Evolutionary conservation across 35 echinoderm and acorn worm genomes (phyloP).

Genomic region (Patiria miniata): DNA sequence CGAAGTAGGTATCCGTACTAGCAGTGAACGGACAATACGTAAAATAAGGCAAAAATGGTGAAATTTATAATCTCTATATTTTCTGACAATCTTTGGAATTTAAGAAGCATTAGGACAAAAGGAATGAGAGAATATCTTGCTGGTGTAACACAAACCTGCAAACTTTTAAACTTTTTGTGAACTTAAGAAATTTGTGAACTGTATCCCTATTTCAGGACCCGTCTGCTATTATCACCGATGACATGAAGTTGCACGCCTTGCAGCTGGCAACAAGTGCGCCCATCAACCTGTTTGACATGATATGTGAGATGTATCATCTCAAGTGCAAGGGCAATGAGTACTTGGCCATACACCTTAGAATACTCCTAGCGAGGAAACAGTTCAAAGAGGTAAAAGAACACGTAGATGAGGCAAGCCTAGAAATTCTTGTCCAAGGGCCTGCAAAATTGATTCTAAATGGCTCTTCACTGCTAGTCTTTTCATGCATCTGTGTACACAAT

Average conservation of each 20-base stretch:
- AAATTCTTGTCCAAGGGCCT: too few relatives aligned
- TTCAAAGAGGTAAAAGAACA: conserved; percentile 91
- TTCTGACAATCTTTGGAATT: too few relatives aligned
- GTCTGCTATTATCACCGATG: conserved; percentile 14
- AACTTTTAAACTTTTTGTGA: background rate
- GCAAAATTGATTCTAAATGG: too few relatives aligned
- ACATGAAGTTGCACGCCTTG: conserved; percentile 34
- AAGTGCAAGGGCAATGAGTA: conserved; percentile 64
- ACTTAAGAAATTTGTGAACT: background rate
- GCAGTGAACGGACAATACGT: too few relatives aligned
- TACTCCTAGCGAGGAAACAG: conserved; percentile 69
- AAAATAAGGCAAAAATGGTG: too few relatives aligned
- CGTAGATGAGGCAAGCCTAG: too few relatives aligned
- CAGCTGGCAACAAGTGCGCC: conserved; percentile 74
- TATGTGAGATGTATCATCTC: conserved; percentile 66
- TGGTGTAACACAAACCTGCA: too few relatives aligned
- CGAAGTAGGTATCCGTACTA: background rate
- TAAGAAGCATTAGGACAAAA: too few relatives aligned
- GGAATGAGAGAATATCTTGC: too few relatives aligned
- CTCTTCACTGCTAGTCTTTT: too few relatives aligned
- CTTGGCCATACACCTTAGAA: conserved; percentile 46
- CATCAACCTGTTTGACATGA: conserved; percentile 65
- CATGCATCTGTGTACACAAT: too few relatives aligned
- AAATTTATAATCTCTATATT: too few relatives aligned
- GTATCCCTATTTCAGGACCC: background rate